phyloP scores from a whole-genome alignment of 2,113 vertebrate genomes.

The Centropristis striata region DNA sequence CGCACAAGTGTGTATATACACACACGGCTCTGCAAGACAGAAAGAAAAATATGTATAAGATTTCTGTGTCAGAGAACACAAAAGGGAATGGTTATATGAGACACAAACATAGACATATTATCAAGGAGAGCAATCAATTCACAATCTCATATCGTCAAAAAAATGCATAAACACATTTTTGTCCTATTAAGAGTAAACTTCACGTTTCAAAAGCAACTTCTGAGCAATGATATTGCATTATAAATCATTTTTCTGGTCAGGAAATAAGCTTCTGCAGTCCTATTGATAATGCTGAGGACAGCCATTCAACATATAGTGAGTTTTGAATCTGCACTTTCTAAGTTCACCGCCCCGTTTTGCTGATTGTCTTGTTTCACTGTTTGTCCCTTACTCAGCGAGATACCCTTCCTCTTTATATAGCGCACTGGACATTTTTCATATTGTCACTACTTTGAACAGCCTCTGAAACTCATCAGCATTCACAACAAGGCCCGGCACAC shows the following conservation, averaged over 20 bases:
- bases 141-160: slow-evolving; percentile 2
- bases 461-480: slow-evolving; percentile 68
- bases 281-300: slow-evolving; percentile 42
- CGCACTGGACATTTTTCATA: slow-evolving; percentile 55
- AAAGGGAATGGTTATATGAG: slow-evolving; percentile 10
- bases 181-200: not conserved
- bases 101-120: not conserved
- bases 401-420: slow-evolving; percentile 54
- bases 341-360: slow-evolving; percentile 56
- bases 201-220: slow-evolving; percentile 19
- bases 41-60: not conserved
- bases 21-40: slow-evolving; percentile 43
- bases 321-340: slow-evolving; percentile 49
- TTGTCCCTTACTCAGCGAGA: slow-evolving; percentile 73
- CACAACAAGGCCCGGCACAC: slow-evolving; percentile 49
- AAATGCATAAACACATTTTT: slow-evolving; percentile 20
- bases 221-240: slow-evolving; percentile 8
- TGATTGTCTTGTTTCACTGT: slow-evolving; percentile 64
- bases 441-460: slow-evolving; percentile 30
- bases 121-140: not conserved
- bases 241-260: slow-evolving; percentile 28
- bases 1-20: slow-evolving; percentile 10
- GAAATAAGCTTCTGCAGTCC: slow-evolving; percentile 16
- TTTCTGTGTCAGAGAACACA: slow-evolving; percentile 12
- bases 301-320: slow-evolving; percentile 34